These are phyloP conservation scores for Monodelphis domestica DNA, from an alignment of 2,797 vertebrate genomes.

Conservation along the genomic window DNA sequence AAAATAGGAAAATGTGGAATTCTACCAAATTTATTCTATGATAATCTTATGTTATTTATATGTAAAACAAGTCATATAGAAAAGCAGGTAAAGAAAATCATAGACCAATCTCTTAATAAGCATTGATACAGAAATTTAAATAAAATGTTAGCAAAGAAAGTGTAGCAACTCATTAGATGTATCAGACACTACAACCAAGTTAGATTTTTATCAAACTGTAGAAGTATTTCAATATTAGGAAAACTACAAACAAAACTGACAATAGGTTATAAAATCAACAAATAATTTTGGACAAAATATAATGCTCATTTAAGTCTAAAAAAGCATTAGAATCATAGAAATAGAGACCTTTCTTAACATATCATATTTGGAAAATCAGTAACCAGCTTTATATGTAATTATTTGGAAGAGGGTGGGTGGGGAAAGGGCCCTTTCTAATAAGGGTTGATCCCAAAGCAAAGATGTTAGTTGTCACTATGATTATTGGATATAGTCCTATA, in stretches of 20 bases:
- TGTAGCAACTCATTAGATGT: not conserved
- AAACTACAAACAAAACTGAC: not conserved
- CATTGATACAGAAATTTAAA: not conserved
- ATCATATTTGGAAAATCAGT: not conserved
- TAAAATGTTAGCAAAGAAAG: not conserved
- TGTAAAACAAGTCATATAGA: not conserved
- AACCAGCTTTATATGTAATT: not conserved
- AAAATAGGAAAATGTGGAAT: not conserved
- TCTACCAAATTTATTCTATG: not conserved
- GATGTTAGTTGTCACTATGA: not conserved
- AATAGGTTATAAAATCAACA: no score
- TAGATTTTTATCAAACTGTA: not conserved
- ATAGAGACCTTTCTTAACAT: not conserved
- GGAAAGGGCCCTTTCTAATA: not conserved
- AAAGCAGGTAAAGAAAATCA: not conserved
- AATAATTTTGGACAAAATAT: not conserved
- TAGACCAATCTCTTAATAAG: not conserved
- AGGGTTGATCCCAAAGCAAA: not conserved
- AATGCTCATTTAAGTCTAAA: not conserved
- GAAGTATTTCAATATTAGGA: not conserved
- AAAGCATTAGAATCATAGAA: not conserved
- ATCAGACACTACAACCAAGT: not conserved
- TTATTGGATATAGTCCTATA: not conserved
- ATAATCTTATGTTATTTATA: not conserved
- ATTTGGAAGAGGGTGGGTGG: no score